Base-by-base conservation (phyloP, 2,888 invertebrate genomes). In the Autographa pulchrina region DNA sequence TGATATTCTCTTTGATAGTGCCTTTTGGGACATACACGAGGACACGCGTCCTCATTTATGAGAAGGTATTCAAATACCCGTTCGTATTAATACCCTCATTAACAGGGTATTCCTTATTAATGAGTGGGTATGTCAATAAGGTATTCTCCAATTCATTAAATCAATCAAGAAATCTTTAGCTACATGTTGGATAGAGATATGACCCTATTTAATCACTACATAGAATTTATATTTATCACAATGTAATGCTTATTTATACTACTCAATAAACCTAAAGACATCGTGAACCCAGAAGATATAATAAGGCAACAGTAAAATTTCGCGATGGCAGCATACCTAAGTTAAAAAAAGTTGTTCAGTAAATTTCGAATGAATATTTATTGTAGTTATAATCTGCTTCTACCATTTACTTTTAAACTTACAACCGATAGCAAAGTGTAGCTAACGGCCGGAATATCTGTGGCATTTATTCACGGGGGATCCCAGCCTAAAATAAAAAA, bases 61-160 rank as follows among this genome's bases (percentile, higher is more conserved):
- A 56, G 25, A 14, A 25, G 11, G 25, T 20, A 56, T 56, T 56
- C 54, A 56, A 25, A 56, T 56, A 56, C 20, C 54, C 20, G 20
- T 25, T 56, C 25, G 25, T 20, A 56, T 56, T 56, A 56, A 56
- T 56, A 56, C 54, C 62, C 38, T 62, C 64, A 61, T 72, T 69
- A 72, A 72, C 63, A 20, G 11, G 54, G 13, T 56, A 25, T 14
- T 25, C 25, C 54, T 20, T 56, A 56, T 56, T 56, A 20, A 56
- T 56, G 54, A 25, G 20, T 56, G 54, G 13, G 20, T 13, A 48
- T 56, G 25, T 20, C 48, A 48, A 56, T 25, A 56, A 56, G 54
- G 54, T 9, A 11, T 13, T 25, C 25, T 25, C 20, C 20, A 5
- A 56, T 20, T 56, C 0, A 25, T 25, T 20, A 11, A 20, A 56